Conservation (phyloP, 2,888 invertebrate genomes). For the Lasioglossum zephyrum region DNA sequence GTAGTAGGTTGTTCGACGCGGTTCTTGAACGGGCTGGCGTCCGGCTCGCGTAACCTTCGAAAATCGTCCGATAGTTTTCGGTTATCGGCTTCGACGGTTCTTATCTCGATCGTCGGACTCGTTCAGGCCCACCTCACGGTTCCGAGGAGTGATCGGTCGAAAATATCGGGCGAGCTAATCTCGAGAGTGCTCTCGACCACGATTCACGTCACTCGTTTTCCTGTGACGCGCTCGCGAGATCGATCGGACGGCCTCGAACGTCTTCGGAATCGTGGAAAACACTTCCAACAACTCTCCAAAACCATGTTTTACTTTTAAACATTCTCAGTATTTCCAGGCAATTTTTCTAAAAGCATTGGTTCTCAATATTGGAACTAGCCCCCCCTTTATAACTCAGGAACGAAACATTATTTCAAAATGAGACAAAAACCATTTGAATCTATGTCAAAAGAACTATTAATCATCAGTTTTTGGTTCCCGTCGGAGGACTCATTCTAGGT, state of each 20-base stretch:
- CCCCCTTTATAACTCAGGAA: background rate
- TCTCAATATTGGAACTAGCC: no score
- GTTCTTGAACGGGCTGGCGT: background rate
- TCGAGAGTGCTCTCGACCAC: background rate
- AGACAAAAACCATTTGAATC: background rate
- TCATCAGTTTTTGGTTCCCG: background rate
- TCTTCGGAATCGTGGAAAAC: background rate
- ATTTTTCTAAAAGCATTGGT: background rate
- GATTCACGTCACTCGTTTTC: background rate
- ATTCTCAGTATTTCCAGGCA: background rate
- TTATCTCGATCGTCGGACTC: constrained; percentile 47
- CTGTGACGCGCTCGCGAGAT: background rate
- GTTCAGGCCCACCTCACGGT: constrained; percentile 46
- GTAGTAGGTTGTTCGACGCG: background rate
- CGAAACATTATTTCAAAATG: background rate
- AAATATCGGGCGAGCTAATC: constrained; percentile 25
- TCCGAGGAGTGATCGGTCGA: constrained; percentile 22
- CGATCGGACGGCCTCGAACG: constrained; percentile 10
- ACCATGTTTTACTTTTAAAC: background rate
- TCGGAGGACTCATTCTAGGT: background rate
- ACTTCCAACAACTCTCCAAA: background rate
- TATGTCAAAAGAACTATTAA: background rate
- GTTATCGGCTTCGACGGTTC: constrained; percentile 34
- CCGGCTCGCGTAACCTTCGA: background rate
- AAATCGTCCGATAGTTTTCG: constrained; percentile 23